These are phyloP conservation scores for Andrena camellia DNA, from an alignment of 2,888 invertebrate genomes.

Conservation along the genomic window DNA sequence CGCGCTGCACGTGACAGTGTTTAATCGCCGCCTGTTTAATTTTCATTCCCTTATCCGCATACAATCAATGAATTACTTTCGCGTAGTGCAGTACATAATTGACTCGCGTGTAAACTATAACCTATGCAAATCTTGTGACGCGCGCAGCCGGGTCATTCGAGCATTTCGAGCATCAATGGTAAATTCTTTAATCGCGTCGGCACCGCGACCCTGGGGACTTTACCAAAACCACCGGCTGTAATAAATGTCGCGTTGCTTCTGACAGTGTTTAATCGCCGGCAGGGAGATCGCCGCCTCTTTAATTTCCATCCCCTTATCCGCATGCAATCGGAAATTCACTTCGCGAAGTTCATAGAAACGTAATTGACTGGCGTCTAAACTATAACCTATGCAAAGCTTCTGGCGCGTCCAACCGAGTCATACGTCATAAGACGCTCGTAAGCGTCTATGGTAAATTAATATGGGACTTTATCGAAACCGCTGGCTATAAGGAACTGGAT, in stretches of 20 bases:
- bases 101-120: slow-evolving; percentile 35
- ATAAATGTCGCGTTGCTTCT: slow-evolving; percentile 24
- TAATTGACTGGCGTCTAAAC: slow-evolving; percentile 37
- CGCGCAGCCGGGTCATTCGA: slow-evolving; percentile 6
- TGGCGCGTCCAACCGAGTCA: neutral
- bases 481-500: neutral
- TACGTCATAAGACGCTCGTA: too few relatives aligned
- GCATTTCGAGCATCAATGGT: neutral
- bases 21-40: slow-evolving; percentile 7
- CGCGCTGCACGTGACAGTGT: slow-evolving; percentile 19
- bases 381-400: slow-evolving; percentile 46
- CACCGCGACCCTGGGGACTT: slow-evolving; percentile 8
- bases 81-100: slow-evolving; percentile 27
- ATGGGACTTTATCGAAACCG: neutral
- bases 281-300: neutral
- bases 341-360: neutral
- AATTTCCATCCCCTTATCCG: slow-evolving; percentile 21
- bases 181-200: slow-evolving; percentile 26
- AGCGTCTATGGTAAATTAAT: neutral
- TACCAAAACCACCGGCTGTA: slow-evolving; percentile 12
- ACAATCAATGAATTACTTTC: slow-evolving; percentile 39
- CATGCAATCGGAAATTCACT: slow-evolving; percentile 35
- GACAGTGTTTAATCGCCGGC: neutral
- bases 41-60: slow-evolving; percentile 31
- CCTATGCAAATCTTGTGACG: slow-evolving; percentile 47